These are phyloP conservation scores for Nyleta sp. DNA, from an alignment of 2,888 invertebrate species.

Conservation along the genomic window DNA sequence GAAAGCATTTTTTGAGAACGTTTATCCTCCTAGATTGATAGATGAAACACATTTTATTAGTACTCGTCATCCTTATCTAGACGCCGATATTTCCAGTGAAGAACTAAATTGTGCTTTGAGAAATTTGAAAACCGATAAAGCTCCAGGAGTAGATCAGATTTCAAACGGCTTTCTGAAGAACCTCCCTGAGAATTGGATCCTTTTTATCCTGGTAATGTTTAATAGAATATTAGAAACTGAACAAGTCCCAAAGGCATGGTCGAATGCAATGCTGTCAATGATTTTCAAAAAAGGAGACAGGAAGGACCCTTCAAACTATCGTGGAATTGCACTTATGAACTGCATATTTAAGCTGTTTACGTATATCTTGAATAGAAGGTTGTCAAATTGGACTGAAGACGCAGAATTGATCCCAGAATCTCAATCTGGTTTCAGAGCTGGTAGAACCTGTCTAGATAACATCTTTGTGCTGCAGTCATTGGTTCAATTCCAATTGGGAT, in stretches of 20 bases:
- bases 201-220: background rate
- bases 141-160: background rate
- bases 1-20: background rate
- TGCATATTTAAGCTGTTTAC: background rate
- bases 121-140: background rate
- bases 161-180: background rate
- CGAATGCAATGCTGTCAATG: background rate
- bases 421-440: background rate
- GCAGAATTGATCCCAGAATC: background rate
- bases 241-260: background rate
- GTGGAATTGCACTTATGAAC: background rate
- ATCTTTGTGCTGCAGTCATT: background rate
- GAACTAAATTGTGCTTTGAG: background rate
- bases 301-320: background rate
- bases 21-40: background rate
- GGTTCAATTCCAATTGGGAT: background rate
- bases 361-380: background rate
- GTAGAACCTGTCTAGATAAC: background rate
- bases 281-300: background rate
- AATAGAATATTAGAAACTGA: background rate
- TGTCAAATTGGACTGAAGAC: background rate
- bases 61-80: background rate
- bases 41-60: background rate
- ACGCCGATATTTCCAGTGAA: background rate
- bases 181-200: too few species aligned